Conservation (phyloP, 2,888 invertebrate genomes). For the Drosophila hawaiiensis region DNA sequence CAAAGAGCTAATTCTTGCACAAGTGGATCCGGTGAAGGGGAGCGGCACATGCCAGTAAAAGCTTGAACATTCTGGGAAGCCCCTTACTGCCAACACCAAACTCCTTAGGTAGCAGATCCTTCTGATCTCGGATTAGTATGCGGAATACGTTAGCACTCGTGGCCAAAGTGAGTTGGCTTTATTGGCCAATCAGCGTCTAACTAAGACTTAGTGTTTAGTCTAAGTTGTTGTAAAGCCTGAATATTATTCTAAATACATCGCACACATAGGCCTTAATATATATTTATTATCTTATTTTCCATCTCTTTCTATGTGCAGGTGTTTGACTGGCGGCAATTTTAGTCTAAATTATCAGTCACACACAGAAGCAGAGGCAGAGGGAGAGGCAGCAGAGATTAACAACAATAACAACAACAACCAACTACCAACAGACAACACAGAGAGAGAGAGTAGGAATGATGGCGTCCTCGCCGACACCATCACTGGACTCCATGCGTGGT, state of each 20-base stretch:
- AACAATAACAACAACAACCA: constrained; percentile 4
- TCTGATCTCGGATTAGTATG: not conserved
- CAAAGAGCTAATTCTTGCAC: not conserved
- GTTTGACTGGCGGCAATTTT: not conserved
- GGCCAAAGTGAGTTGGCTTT: not conserved
- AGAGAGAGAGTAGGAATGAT: constrained; percentile 87
- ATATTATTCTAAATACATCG: not conserved
- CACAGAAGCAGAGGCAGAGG: not conserved
- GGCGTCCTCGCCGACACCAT: constrained; percentile 95
- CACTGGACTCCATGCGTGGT: constrained; percentile 94
- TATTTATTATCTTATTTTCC: not conserved
- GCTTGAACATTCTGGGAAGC: not conserved
- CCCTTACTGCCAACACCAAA: not conserved
- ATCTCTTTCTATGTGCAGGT: constrained; percentile 7
- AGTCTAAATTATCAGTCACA: constrained; percentile 1
- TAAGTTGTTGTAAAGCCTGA: not conserved
- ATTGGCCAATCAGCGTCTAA: not conserved
- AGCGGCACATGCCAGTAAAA: not conserved
- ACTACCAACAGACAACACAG: constrained; percentile 8
- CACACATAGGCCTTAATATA: not conserved
- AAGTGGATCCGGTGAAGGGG: not conserved
- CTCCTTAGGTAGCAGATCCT: too few species aligned
- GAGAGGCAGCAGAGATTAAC: not conserved
- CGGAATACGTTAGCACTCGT: not conserved
- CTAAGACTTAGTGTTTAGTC: too few species aligned